Base-by-base conservation (phyloP, 2,888 invertebrate species). In the Caenorhabditis panamensis region DNA sequence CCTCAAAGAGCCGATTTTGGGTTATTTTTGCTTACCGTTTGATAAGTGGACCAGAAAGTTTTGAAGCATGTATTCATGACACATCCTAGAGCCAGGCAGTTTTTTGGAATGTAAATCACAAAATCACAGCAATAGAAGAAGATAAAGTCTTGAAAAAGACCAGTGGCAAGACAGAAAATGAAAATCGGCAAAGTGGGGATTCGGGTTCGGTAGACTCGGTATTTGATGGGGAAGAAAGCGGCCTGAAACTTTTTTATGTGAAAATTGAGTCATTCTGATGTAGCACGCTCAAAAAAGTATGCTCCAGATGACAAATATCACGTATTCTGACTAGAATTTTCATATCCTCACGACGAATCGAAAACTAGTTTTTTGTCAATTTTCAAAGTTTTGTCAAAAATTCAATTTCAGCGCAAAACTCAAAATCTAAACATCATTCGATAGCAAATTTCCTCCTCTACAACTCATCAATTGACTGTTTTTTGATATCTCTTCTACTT, bases 51-150 rank as follows among this genome's bases (percentile, higher is more conserved):
- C 73, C 73, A 73, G 44, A 73, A 73, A 0, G 26, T 58, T 16
- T 66, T 73, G 59, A 56, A 73, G 24, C 73, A 73, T 1, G 8
- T 2, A 31, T 73, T 73, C 73, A 73, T 73, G 4, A 66, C 59
- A 31, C 73, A 73, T 16, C 73, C 73, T 16, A 73, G 18, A 0
- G 73, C 73, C 16, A 73, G 36, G 37, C 73, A 73, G 22, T 59
- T 66, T 16, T 64, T 51, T 0, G 73, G 73, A 9, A 73, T 51
- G 13, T 28, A 64, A n/a, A 73, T 73, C 2, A 59, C 37, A 20
- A 64, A 73, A 37, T 73, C 73, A n/a, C 73, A 73, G 37, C 73
- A 73, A 24, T 73, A 73, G 59, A 73, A 73, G 31, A 73, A 73
- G 11, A 73, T 22, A 22, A 59, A 64, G 5, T 73, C 73, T 18